phyloP scores from a whole-genome alignment of 2,888 invertebrate genomes.

The Lamproptera curius region DNA sequence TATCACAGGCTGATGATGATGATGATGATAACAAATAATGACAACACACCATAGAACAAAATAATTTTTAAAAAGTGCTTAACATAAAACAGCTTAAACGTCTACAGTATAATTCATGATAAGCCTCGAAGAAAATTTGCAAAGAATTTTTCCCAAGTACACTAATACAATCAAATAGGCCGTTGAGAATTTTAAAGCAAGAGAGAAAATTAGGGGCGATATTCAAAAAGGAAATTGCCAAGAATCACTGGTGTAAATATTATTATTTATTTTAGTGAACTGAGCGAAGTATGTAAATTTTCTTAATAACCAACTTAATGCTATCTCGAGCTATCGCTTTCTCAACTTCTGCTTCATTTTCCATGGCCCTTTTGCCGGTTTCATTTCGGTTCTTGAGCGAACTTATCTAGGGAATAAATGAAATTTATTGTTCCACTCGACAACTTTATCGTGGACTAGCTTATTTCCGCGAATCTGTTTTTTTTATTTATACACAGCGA shows the following conservation, averaged over 20 bases:
- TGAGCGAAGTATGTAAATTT: conserved; percentile 13
- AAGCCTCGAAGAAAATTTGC: no score
- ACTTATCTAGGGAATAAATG: neutral
- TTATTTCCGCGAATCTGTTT: no score
- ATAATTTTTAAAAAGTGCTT: no score
- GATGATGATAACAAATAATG: no score
- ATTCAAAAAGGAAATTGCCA: conserved; percentile 6
- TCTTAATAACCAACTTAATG: conserved; percentile 17
- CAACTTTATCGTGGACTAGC: neutral
- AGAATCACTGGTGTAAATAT: conserved; percentile 6
- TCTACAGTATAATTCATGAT: no score
- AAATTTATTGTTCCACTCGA: neutral
- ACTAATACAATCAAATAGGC: neutral
- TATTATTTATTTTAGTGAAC: conserved; percentile 14
- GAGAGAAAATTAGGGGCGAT: neutral
- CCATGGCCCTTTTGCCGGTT: conserved; percentile 1
- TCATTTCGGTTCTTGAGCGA: neutral
- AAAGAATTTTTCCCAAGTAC: neutral
- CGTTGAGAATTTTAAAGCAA: conserved; percentile 1
- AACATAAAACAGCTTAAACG: no score
- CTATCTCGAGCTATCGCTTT: conserved; percentile 7
- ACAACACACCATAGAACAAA: no score
- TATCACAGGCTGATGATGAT: no score
- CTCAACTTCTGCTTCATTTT: conserved; percentile 8
- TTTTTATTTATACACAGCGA: no score